Evolutionary conservation across 2,888 invertebrate genomes (phyloP).

Genomic region (Conistra vaccinii): DNA sequence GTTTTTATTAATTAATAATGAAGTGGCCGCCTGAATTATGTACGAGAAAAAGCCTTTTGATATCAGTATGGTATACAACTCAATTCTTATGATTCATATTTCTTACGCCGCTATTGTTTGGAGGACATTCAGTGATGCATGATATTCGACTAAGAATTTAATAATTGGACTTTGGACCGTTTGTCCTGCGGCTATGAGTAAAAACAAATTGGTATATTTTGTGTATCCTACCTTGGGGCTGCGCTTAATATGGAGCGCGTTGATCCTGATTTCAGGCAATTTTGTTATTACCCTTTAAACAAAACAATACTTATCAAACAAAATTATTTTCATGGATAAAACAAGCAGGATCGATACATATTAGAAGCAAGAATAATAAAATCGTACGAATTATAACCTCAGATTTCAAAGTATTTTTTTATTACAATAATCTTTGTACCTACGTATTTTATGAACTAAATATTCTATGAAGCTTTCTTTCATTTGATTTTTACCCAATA

Average conservation of each 20-base stretch:
- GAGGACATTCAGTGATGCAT: constrained; percentile 74
- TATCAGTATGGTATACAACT: constrained; percentile 75
- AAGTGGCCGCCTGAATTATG: constrained; percentile 74
- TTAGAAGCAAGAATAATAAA: constrained; percentile 8
- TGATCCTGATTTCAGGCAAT: constrained; percentile 46
- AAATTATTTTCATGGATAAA: constrained; percentile 14
- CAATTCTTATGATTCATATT: constrained; percentile 85
- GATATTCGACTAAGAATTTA: constrained; percentile 82
- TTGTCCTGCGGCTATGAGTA: constrained; percentile 79
- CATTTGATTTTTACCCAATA: background rate
- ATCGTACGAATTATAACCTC: background rate
- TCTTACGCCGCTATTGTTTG: constrained; percentile 83
- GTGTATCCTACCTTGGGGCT: constrained; percentile 73
- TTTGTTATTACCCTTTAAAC: constrained; percentile 49
- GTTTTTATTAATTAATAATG: constrained; percentile 87
- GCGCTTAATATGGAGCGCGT: constrained; percentile 54
- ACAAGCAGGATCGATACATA: background rate
- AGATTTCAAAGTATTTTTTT: background rate
- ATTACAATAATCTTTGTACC: background rate
- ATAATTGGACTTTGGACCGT: constrained; percentile 82
- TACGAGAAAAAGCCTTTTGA: constrained; percentile 71
- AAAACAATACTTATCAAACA: constrained; percentile 30
- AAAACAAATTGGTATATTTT: constrained; percentile 81
- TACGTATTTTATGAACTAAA: background rate
- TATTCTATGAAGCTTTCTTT: background rate